Evolutionary conservation across 1,140 invertebrate genomes (phyloP).

Genomic region (Orius laevigatus): DNA sequence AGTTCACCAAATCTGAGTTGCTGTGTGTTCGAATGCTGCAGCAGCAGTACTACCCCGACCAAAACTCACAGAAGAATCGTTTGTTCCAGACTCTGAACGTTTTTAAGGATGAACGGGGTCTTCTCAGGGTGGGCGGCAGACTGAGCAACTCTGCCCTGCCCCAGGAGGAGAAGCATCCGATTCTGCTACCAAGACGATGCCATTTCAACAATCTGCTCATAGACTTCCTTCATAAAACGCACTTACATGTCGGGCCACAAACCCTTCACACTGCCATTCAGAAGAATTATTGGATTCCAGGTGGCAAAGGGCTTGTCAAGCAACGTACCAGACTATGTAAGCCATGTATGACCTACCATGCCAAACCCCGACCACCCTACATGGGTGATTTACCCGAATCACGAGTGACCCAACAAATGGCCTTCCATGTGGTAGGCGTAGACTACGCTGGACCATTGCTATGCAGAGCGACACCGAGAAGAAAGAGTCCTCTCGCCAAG

Average conservation of each 20-base stretch:
- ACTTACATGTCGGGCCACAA: constrained; percentile 21
- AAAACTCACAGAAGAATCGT: too few relatives aligned
- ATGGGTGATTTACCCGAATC: constrained; percentile 26
- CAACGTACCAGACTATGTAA: too few relatives aligned
- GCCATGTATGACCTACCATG: too few relatives aligned
- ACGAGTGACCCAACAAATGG: too few relatives aligned
- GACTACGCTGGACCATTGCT: constrained; percentile 26
- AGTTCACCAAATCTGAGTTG: too few relatives aligned
- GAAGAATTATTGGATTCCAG: constrained; percentile 19
- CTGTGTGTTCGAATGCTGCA: too few relatives aligned
- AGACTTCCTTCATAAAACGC: constrained; percentile 18
- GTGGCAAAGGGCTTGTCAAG: too few relatives aligned
- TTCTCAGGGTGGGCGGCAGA: constrained; percentile 28
- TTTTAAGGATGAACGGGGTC: constrained; percentile 24
- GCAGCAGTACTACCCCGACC: too few relatives aligned
- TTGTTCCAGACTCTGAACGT: constrained; percentile 17
- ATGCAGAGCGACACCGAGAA: constrained; percentile 18
- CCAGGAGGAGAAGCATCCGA: constrained; percentile 23
- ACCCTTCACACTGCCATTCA: constrained; percentile 13
- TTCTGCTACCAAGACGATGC: constrained; percentile 22
- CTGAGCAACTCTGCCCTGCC: constrained; percentile 21
- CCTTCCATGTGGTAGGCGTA: constrained; percentile 22
- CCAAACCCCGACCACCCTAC: constrained; percentile 18
- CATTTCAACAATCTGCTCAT: constrained; percentile 20
- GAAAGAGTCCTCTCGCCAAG: too few relatives aligned